These are phyloP conservation scores for Eleginops maclovinus DNA, from an alignment of 2,113 vertebrate species.

Conservation along the genomic window DNA sequence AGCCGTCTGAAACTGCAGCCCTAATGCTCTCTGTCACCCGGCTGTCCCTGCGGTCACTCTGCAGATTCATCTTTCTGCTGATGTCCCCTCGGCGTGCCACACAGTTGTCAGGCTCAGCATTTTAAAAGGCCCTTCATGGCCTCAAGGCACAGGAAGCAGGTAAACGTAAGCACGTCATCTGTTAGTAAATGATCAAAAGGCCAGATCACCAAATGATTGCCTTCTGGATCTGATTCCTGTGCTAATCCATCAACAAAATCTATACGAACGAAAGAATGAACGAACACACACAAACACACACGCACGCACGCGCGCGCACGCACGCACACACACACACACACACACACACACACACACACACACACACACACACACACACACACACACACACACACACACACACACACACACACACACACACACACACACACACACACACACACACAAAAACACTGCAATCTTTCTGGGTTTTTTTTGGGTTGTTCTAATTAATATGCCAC, in stretches of 20 bases:
- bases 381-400: constrained; percentile 1
- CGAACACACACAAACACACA: too few relatives aligned
- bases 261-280: too few relatives aligned
- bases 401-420: not conserved
- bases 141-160: constrained; percentile 59
- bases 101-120: constrained; percentile 63
- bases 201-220: constrained; percentile 59
- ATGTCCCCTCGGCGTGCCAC: constrained; percentile 59
- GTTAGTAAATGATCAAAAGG: constrained; percentile 47
- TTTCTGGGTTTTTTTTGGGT: constrained; percentile 73
- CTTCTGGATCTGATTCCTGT: constrained; percentile 27
- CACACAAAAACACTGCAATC: constrained; percentile 57
- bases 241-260: constrained; percentile 60
- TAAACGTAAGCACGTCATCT: constrained; percentile 21
- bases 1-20: constrained; percentile 51
- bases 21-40: constrained; percentile 77
- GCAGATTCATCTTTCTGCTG: constrained; percentile 76
- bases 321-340: too few relatives aligned
- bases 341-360: too few relatives aligned
- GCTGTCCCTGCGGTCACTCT: constrained; percentile 70
- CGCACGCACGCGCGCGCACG: too few relatives aligned
- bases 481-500: constrained; percentile 83
- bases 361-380: too few relatives aligned
- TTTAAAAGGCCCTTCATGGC: constrained; percentile 70
- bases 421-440: constrained; percentile 43